Base-by-base conservation (phyloP, 2,113 vertebrate species). In the Falco punctatus region DNA sequence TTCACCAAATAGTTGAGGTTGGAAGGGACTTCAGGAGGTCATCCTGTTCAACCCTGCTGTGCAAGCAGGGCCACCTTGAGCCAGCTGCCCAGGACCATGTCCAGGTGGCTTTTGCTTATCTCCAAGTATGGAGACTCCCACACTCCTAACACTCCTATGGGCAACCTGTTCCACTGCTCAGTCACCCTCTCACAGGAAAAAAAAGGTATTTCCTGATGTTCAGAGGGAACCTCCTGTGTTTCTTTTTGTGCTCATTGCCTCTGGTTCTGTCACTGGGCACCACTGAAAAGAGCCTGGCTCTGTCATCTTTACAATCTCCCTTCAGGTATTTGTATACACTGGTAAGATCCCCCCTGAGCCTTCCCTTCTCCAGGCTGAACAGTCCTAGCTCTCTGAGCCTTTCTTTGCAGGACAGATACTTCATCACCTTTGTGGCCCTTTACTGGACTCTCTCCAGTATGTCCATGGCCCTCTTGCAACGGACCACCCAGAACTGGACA, bases 91-190 rank as follows among this genome's bases (percentile, higher is more conserved):
- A 55, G 64, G n/a, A 54, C 33, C 28, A 35, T 4, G 2, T 59
- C 16, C 28, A 88, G 30, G 38, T 13, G 24, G 59, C 20, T 48
- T 74, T 4, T 38, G 12, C 80, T 2, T 20, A 64, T 33, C 35
- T 77, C 14, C 28, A 51, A 38, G n/a, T 64, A 27, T 10, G 18
- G 35, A 80, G 49, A 55, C 8, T 61, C 32, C 8, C 52, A 6
- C 4, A 38, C 2, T 6, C 0, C 7, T 69, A 57, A 6, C 4
- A 38, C 2, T 6, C 0, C 7, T 69, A 23, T 18, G 24, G 20
- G 38, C 19, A 84, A 44, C 16, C 62, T 44, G 8, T 69, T 23
- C 10, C 38, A 72, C 5, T 18, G 32, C 22, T 61, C 10, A 28
- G 42, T 27, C n/a, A 55, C 28, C 10, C 5, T 59, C 48, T 59